A percentile compares a stretch with the other conserved stretches of the same genome.
phyloP scores from a whole-genome alignment of 2,888 invertebrate genomes.

The Carcina quercana region DNA sequence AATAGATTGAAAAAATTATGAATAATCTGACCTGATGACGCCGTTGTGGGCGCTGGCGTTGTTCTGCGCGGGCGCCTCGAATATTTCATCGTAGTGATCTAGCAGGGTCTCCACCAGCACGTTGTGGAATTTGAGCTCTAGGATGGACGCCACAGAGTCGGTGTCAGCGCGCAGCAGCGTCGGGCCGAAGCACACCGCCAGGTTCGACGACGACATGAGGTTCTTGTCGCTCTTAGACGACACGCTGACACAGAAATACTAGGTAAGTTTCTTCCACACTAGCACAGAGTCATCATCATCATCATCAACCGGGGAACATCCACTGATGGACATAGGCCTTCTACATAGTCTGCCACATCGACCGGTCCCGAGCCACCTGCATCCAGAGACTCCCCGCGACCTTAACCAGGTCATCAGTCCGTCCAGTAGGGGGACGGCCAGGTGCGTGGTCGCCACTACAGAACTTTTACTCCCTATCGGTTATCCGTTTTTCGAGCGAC shows the following conservation, averaged over 20 bases:
- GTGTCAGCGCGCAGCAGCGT: slow-evolving; percentile 95
- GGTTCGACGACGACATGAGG: slow-evolving; percentile 97
- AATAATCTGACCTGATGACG: slow-evolving; percentile 27
- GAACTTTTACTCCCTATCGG: too few relatives aligned
- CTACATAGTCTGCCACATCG: too few relatives aligned
- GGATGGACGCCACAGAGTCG: slow-evolving; percentile 97
- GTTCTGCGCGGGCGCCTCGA: slow-evolving; percentile 25
- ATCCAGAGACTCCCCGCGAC: too few relatives aligned
- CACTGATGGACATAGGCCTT: background rate
- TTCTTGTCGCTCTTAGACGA: slow-evolving; percentile 91
- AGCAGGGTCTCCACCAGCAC: slow-evolving; percentile 98
- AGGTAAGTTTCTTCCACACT: too few relatives aligned
- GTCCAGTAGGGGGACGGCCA: too few relatives aligned
- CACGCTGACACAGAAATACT: slow-evolving; percentile 31
- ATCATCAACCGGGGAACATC: background rate
- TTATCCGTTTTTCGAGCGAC: too few relatives aligned
- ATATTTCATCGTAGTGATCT: slow-evolving; percentile 75
- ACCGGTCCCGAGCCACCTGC: too few relatives aligned
- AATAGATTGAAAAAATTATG: too few relatives aligned
- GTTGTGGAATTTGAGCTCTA: slow-evolving; percentile 99
- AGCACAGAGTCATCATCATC: background rate
- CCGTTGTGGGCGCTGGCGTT: slow-evolving; percentile 18
- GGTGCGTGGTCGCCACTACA: too few relatives aligned
- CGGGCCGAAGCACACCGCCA: slow-evolving; percentile 98
- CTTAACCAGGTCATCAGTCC: too few relatives aligned